These are phyloP conservation scores for Mastigias papua DNA, from an alignment of 30 jellyfish, hydroid and myxozoan genomes.

Conservation along the genomic window DNA sequence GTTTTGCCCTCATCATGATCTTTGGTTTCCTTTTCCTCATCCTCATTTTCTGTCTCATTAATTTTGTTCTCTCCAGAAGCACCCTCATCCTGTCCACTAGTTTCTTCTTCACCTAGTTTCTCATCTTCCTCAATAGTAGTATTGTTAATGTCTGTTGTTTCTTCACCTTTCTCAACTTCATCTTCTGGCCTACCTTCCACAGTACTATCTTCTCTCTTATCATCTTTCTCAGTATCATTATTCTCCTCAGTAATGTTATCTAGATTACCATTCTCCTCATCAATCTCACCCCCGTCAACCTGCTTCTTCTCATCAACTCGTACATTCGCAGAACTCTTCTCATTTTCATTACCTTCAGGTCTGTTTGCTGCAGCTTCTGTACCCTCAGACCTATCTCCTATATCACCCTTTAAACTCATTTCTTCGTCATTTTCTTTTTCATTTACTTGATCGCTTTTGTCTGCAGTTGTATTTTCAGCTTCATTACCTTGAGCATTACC, in stretches of 20 bases:
- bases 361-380: neutral
- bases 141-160: neutral
- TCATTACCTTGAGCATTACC: neutral
- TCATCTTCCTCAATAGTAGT: neutral
- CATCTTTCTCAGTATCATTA: neutral
- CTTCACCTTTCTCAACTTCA: neutral
- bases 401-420: neutral
- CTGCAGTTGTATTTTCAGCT: neutral
- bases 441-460: neutral
- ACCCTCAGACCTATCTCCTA: neutral
- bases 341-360: neutral
- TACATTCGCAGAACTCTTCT: neutral
- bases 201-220: neutral
- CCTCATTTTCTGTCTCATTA: neutral
- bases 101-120: no score
- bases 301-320: neutral
- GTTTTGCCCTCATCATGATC: constrained; percentile 1
- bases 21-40: neutral
- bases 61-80: no score
- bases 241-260: neutral
- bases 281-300: neutral
- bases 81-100: no score
- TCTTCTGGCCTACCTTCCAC: no score
- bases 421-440: neutral
- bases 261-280: neutral